Evolutionary conservation across 1,140 invertebrate species (phyloP), one percentile per base, ranked within the genome.

Genomic region (Oncopodura yosiiana): DNA sequence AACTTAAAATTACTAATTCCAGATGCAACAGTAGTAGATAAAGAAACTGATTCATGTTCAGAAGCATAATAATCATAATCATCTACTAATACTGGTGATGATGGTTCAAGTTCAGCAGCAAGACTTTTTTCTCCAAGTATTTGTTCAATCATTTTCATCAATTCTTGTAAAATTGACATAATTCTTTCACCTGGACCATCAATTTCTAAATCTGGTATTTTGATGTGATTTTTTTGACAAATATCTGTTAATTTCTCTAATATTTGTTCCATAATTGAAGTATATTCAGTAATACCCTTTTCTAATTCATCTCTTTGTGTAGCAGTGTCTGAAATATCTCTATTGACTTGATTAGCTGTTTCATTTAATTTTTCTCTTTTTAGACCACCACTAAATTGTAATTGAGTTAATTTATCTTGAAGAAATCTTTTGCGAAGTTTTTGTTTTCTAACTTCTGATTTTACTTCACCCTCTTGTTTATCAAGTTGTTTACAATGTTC

Each of bases 351-450:
- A 4, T 19, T 27, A 14, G 36, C 29, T 45, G 49, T 18, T 23
- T 49, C 38, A 43, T 64, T 44, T 12, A 64, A 32, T n/a, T 51
- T 52, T 54, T 64, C 57, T 24, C 62, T 46, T 19, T 41, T 34
- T 4, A 56, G 24, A 5, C 62, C 62, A 16, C 62, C 62, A 32
- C 58, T 58, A 32, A 43, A 64, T 29, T 64, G 46, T 8, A 64
- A 29, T 37, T 64, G 53, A 19, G 37, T 54, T 14, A 64, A 29
- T 53, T 64, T 64, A 32, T 61, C 53, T 19, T 44, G 21, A 19
- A 64, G 37, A 37, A 64, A 64, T 6, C 53, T 12, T 56, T 56
- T 64, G 11, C 59, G 48, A 3, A 64, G 37, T 44, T 64, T 64
- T 18, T 14, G 49, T 38, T 60, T 58, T 19, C 62, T 36, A 24